Conservation (phyloP, 2,888 invertebrate genomes). For the Anoncus sp. region DNA sequence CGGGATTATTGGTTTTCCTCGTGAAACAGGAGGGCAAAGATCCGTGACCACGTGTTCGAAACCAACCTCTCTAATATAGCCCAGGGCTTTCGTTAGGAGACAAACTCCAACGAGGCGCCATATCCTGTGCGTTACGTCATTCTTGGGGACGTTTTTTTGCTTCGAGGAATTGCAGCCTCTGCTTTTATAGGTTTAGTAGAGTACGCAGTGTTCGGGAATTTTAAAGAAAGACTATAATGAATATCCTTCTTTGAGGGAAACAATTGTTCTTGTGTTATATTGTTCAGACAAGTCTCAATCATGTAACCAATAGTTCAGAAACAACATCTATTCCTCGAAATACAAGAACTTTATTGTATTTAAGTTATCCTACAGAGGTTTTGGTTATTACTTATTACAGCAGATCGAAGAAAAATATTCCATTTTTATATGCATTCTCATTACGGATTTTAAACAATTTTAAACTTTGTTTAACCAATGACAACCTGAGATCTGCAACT, state of each 20-base stretch:
- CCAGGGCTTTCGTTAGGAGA: constrained; percentile 55
- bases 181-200: neutral
- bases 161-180: constrained; percentile 25
- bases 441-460: too few relatives aligned
- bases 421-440: too few relatives aligned
- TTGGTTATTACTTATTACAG: too few relatives aligned
- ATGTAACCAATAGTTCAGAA: neutral
- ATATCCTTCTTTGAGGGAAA: neutral
- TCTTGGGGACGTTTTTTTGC: constrained; percentile 28
- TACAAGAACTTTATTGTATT: too few relatives aligned
- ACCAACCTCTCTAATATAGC: constrained; percentile 44
- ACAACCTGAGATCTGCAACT: too few relatives aligned
- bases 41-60: constrained; percentile 42
- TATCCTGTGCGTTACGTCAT: constrained; percentile 35
- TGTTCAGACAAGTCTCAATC: neutral
- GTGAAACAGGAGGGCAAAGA: constrained; percentile 52
- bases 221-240: constrained; percentile 1
- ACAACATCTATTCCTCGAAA: too few relatives aligned
- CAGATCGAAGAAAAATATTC: too few relatives aligned
- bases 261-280: neutral
- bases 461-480: too few relatives aligned
- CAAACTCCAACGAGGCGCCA: constrained; percentile 32
- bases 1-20: constrained; percentile 58
- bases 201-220: constrained; percentile 15
- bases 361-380: too few relatives aligned